Evolutionary conservation across 1,140 invertebrate species (phyloP).

Genomic region (Bactericera cockerelli): DNA sequence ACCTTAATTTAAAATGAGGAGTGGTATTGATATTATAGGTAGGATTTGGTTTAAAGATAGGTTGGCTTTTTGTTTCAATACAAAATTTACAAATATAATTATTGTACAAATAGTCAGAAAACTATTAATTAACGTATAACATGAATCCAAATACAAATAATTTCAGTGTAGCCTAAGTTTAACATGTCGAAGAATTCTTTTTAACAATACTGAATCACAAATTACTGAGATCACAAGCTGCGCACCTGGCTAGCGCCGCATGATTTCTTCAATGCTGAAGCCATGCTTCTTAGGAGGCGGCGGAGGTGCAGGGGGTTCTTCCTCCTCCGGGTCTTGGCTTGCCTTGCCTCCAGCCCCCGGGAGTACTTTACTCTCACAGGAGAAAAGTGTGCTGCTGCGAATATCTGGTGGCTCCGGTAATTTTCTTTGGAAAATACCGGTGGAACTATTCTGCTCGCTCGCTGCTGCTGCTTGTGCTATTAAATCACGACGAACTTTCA

Average conservation of each 20-base stretch:
- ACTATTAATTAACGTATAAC: too few species aligned
- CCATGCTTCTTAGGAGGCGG: constrained; percentile 38
- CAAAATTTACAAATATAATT: too few species aligned
- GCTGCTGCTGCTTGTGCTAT: constrained; percentile 13
- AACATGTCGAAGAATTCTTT: too few species aligned
- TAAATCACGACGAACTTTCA: constrained; percentile 21
- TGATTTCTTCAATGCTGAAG: constrained; percentile 67
- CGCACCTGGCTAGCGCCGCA: constrained; percentile 29
- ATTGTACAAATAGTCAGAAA: too few species aligned
- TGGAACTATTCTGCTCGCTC: not conserved
- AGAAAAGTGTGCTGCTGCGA: not conserved
- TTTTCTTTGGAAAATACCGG: constrained; percentile 15
- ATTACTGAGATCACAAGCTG: constrained; percentile 1
- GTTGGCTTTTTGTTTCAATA: too few species aligned
- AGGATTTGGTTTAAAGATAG: too few species aligned
- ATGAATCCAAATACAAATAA: too few species aligned
- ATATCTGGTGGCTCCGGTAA: constrained; percentile 17
- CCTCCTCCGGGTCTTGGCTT: not conserved
- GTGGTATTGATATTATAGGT: too few species aligned
- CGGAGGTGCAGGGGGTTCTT: constrained; percentile 10
- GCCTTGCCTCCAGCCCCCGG: not conserved
- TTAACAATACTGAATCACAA: constrained; percentile 2
- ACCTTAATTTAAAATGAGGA: too few species aligned
- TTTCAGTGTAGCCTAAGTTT: too few species aligned
- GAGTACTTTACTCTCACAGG: not conserved